Base-by-base conservation (phyloP, 2,888 invertebrate genomes). In the Tenthredo amoena region DNA sequence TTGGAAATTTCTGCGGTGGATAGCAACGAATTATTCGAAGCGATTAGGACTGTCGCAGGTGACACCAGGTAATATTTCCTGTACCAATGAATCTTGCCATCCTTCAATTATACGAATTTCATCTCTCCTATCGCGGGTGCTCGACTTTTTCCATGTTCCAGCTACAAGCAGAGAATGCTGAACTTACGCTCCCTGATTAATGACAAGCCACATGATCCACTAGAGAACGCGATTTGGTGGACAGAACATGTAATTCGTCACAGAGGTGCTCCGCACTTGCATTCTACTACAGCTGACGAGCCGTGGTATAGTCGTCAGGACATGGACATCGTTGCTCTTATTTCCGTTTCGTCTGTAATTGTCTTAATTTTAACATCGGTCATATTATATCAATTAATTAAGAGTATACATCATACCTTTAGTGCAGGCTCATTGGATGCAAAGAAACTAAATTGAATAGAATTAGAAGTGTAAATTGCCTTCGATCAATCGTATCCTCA, bases 201-300 rank as follows among this genome's bases (percentile, higher is more conserved):
- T 9, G 89, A 90, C 43, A 84, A 74, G 84, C 88, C 88, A 6
- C 77, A 86, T 31, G 85, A 89, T 34, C 87, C 87, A 18, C 34
- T 89, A 71, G 85, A 90, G 7, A 43, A 87, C 15, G 87, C 88
- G 6, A 77, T 88, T 10, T 90, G 88, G 89, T 90, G 90, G 91
- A 88, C 88, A 7, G 91, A 91, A 43, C 89, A 87, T 84, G 88
- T 89, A 10, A 90, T 90, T 84, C 88, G 89, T 77, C 88, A 90
- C 85, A 89, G 88, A 86, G 89, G 90, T 5, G 62, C 88, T 0
- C 86, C 85, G 43, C 87, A 89, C 84, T 86, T 89, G 79, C 77
- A 86, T 47, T 89, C 83, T 15, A 87, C 85, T 79, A 82, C 87
- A 26, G 86, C 84, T 37, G 86, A 88, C 47, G 72, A 87, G 37